Percentiles rank a stretch among this genome's conserved stretches.
Conservation (phyloP, 2,797 vertebrate species). For the Sebastiscus tertius region DNA sequence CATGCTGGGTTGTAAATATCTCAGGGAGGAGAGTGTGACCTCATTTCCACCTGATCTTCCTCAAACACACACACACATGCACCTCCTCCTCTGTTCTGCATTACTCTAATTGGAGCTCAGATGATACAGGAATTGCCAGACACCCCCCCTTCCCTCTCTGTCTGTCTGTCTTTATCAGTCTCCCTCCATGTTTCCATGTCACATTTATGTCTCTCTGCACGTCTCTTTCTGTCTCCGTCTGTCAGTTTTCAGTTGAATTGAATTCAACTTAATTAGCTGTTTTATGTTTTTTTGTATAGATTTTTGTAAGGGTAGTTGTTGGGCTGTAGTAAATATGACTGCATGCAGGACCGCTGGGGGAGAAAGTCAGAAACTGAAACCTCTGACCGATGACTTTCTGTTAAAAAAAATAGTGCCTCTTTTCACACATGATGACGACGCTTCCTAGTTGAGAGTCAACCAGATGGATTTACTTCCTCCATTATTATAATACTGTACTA, state of each 20-base stretch:
- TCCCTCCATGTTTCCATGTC: slow-evolving; percentile 16
- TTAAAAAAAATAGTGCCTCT: not conserved
- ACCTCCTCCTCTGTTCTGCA: slow-evolving; percentile 49
- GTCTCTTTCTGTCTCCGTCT: slow-evolving; percentile 1
- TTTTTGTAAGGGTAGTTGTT: not conserved
- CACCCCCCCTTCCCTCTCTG: not conserved
- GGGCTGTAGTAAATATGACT: not conserved
- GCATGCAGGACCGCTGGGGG: not conserved
- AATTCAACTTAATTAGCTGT: not conserved
- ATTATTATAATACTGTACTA: too few species aligned
- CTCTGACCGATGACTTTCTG: not conserved
- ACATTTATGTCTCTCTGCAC: slow-evolving; percentile 29
- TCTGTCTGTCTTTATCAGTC: slow-evolving; percentile 29
- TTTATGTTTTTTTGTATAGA: not conserved
- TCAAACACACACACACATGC: slow-evolving; percentile 13
- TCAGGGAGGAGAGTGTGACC: slow-evolving; percentile 68
- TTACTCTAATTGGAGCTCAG: slow-evolving; percentile 69
- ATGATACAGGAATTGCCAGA: slow-evolving; percentile 45
- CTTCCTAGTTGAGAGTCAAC: slow-evolving; percentile 13
- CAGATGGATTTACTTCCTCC: slow-evolving; percentile 4
- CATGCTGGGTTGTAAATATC: slow-evolving; percentile 71
- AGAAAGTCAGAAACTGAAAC: not conserved
- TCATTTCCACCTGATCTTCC: slow-evolving; percentile 67
- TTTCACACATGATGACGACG: not conserved
- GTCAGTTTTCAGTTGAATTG: slow-evolving; percentile 19